phyloP scores from a whole-genome alignment of 2,888 invertebrate genomes.

The Icerya purchasi region DNA sequence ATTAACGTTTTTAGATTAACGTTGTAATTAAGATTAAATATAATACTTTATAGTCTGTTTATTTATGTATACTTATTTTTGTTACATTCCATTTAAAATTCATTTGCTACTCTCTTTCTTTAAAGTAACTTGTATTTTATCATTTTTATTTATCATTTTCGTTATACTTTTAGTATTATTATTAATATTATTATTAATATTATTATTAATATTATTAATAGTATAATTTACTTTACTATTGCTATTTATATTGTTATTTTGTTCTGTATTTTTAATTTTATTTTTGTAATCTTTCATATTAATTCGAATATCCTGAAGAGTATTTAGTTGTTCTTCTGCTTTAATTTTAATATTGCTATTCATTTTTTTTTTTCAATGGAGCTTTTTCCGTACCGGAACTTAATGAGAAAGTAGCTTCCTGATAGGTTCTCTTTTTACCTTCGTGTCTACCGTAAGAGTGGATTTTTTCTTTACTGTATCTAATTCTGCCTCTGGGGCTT shows the following conservation, averaged over 20 bases:
- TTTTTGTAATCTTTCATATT: background rate
- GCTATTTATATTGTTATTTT: background rate
- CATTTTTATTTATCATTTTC: background rate
- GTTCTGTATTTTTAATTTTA: background rate
- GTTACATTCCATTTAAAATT: too few relatives aligned
- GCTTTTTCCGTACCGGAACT: background rate
- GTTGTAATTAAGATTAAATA: too few relatives aligned
- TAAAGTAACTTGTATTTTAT: too few relatives aligned
- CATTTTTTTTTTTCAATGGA: background rate
- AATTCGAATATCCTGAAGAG: background rate
- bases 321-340: background rate
- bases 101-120: too few relatives aligned
- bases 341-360: background rate
- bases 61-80: too few relatives aligned
- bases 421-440: background rate
- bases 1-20: too few relatives aligned
- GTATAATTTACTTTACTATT: too few relatives aligned
- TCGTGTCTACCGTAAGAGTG: background rate
- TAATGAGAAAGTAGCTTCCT: background rate
- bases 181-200: background rate
- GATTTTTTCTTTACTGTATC: background rate
- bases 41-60: too few relatives aligned
- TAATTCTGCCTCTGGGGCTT: background rate
- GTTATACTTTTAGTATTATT: background rate
- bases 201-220: background rate